Percentiles rank a stretch among this genome's conserved stretches.
phyloP scores from a whole-genome alignment of 2,888 invertebrate species.

The Limnephilus marmoratus region DNA sequence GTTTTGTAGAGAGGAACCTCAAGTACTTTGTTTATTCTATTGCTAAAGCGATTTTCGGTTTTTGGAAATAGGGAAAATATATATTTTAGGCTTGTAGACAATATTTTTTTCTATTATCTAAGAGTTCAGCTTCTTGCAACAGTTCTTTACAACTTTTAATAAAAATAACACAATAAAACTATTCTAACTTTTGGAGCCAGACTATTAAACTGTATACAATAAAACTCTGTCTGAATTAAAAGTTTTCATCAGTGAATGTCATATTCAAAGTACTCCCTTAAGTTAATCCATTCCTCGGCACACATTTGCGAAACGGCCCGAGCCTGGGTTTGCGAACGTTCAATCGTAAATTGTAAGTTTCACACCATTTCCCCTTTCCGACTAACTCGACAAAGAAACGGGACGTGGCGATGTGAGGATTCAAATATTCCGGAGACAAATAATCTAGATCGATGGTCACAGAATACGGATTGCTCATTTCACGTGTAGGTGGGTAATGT shows the following conservation, averaged over 20 bases:
- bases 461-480: slow-evolving; percentile 10
- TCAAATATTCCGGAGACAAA: slow-evolving; percentile 13
- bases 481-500: neutral
- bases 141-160: neutral
- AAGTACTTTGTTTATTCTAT: no score
- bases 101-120: no score
- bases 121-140: no score
- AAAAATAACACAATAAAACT: neutral
- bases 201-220: neutral
- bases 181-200: neutral
- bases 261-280: neutral
- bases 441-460: slow-evolving; percentile 3
- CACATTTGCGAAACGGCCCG: neutral
- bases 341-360: neutral
- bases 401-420: slow-evolving; percentile 9
- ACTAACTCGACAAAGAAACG: slow-evolving; percentile 16
- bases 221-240: neutral
- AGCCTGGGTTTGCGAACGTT: neutral
- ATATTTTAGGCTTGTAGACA: no score
- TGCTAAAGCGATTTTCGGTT: no score
- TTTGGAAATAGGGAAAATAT: no score
- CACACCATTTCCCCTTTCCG: neutral
- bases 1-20: no score
- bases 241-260: slow-evolving; percentile 13
- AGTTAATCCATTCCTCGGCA: slow-evolving; percentile 3